Percentiles rank a stretch among this genome's conserved stretches.
phyloP scores from a whole-genome alignment of 2,797 vertebrate species.

The Taenioides sp. region DNA sequence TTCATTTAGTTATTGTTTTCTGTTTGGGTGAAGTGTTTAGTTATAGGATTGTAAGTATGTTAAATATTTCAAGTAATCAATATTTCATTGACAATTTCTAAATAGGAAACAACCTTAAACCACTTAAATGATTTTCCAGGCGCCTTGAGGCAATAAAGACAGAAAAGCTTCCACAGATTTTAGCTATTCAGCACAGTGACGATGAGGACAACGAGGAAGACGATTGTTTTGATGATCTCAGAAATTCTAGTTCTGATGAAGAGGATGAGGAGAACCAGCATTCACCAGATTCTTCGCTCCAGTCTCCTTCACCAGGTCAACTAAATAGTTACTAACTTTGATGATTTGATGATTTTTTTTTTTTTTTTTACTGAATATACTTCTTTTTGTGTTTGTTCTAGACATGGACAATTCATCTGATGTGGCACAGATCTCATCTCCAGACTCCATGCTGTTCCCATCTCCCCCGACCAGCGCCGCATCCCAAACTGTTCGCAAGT shows the following conservation, averaged over 20 bases:
- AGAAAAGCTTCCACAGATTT: slow-evolving; percentile 66
- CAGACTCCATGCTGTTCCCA: slow-evolving; percentile 68
- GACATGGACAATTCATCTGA: slow-evolving; percentile 44
- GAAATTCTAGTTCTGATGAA: slow-evolving; percentile 34
- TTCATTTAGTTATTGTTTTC: neutral
- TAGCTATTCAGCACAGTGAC: slow-evolving; percentile 64
- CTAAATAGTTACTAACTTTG: neutral
- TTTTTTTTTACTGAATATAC: neutral
- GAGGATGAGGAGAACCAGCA: slow-evolving; percentile 35
- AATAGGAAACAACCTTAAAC: neutral
- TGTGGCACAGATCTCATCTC: slow-evolving; percentile 45
- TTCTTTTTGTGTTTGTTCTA: slow-evolving; percentile 37
- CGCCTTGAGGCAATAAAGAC: slow-evolving; percentile 68
- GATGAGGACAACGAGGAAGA: slow-evolving; percentile 51
- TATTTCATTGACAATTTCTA: neutral
- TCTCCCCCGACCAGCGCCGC: slow-evolving; percentile 59
- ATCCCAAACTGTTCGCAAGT: slow-evolving; percentile 36
- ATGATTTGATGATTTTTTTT: neutral
- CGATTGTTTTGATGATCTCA: slow-evolving; percentile 29
- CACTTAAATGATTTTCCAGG: slow-evolving; percentile 63
- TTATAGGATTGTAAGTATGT: neutral
- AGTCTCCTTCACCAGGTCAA: slow-evolving; percentile 68
- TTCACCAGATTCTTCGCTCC: slow-evolving; percentile 69
- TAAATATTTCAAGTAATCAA: neutral
- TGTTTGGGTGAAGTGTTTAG: neutral